phyloP scores from a whole-genome alignment of 2,113 vertebrate species.

The Elaphurus davidianus region DNA sequence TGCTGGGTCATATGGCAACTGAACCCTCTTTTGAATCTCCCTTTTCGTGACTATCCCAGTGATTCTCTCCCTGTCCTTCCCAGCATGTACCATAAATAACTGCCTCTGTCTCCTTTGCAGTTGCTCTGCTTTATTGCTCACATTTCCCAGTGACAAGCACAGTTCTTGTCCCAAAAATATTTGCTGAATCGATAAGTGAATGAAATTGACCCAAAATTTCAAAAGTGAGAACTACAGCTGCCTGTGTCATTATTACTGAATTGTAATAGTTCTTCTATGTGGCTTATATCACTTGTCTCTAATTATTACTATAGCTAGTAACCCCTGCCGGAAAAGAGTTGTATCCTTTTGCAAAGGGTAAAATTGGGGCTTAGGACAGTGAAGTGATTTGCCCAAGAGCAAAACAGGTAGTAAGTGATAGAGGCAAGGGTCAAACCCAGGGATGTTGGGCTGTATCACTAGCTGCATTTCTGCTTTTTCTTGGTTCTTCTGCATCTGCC shows the following conservation, averaged over 20 bases:
- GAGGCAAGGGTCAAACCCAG: neutral
- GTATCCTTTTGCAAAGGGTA: neutral
- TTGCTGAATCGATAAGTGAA: neutral
- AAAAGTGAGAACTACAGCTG: neutral
- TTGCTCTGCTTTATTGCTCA: neutral
- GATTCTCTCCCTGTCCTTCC: neutral
- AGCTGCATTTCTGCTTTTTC: neutral
- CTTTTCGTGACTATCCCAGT: neutral
- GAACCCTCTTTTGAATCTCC: neutral
- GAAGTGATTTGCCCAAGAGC: neutral
- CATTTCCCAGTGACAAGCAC: neutral
- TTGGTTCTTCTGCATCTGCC: neutral
- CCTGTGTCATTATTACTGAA: neutral
- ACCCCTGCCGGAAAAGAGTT: neutral
- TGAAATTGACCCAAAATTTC: neutral
- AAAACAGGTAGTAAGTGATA: neutral
- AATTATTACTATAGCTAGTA: neutral
- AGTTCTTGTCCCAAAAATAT: slow-evolving; percentile 13
- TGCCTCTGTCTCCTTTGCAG: neutral
- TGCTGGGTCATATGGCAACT: neutral
- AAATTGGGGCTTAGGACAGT: neutral
- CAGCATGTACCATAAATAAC: neutral
- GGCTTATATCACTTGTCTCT: neutral
- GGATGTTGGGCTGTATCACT: neutral
- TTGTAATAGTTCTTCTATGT: neutral